Conservation (phyloP, 1,140 invertebrate genomes). For the Lepidurus packardi region DNA sequence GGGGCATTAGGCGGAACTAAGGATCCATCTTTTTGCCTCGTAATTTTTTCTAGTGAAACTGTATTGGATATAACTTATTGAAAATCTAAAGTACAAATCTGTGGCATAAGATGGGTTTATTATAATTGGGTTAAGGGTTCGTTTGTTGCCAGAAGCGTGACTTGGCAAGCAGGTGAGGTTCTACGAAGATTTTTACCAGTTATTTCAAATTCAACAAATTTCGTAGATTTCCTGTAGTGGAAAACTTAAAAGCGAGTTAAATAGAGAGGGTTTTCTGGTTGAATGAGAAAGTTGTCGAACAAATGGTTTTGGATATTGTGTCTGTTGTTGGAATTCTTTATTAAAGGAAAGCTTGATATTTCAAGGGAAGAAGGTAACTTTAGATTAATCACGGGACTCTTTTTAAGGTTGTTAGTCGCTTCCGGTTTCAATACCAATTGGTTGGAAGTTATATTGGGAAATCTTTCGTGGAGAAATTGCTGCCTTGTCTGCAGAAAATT, state of each 20-base stretch:
- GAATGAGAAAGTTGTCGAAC: background rate
- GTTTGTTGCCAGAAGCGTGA: background rate
- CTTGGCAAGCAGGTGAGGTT: background rate
- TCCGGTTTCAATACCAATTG: background rate
- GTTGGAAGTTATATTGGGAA: background rate
- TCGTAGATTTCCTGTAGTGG: too few species aligned
- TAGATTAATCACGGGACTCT: background rate
- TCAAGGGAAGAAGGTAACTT: background rate
- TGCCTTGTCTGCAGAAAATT: background rate
- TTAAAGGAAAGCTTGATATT: too few species aligned
- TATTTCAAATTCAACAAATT: too few species aligned
- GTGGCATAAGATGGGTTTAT: background rate
- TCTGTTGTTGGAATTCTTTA: background rate
- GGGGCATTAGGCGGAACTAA: too few species aligned
- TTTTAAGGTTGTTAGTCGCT: background rate
- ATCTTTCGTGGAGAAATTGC: background rate
- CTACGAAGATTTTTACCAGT: too few species aligned
- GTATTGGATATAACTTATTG: background rate
- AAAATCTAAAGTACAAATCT: background rate
- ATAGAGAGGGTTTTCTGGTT: background rate
- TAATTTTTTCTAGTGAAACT: too few species aligned
- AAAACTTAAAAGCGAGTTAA: background rate
- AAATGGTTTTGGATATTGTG: background rate
- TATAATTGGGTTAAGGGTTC: background rate
- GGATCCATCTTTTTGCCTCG: too few species aligned